A percentile compares a stretch with the other conserved stretches of the same genome.
These are phyloP conservation scores for Gasterosteus nipponicus DNA, from an alignment of 2,113 vertebrate genomes.

Conservation along the genomic window DNA sequence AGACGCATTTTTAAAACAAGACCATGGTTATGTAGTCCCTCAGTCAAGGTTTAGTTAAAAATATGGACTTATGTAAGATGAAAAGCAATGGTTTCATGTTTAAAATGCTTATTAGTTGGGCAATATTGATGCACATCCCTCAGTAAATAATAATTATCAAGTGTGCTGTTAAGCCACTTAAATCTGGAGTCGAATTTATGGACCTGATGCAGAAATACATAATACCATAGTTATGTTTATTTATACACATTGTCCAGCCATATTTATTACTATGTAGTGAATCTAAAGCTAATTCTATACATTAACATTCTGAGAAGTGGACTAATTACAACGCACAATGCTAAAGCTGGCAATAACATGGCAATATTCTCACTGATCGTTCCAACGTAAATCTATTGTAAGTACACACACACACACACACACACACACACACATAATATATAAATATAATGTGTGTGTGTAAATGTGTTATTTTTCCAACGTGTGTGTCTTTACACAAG, in stretches of 20 bases:
- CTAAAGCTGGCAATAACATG: background rate
- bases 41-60: background rate
- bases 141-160: background rate
- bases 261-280: too few relatives aligned
- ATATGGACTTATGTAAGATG: background rate
- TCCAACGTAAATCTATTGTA: too few relatives aligned
- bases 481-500: too few relatives aligned
- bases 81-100: background rate
- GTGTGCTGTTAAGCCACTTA: background rate
- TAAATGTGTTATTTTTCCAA: too few relatives aligned
- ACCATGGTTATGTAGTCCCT: background rate
- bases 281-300: too few relatives aligned
- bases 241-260: background rate
- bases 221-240: background rate
- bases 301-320: background rate
- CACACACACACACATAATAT: too few relatives aligned
- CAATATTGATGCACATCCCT: background rate
- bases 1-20: background rate
- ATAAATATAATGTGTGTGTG: too few relatives aligned
- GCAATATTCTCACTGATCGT: background rate
- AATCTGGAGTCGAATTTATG: background rate
- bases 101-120: background rate
- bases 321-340: too few relatives aligned
- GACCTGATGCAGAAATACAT: background rate
- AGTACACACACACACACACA: too few relatives aligned